Evolutionary conservation across 92 coral and sea anemone genomes (phyloP).

Genomic region (Virgularia gustaviana): DNA sequence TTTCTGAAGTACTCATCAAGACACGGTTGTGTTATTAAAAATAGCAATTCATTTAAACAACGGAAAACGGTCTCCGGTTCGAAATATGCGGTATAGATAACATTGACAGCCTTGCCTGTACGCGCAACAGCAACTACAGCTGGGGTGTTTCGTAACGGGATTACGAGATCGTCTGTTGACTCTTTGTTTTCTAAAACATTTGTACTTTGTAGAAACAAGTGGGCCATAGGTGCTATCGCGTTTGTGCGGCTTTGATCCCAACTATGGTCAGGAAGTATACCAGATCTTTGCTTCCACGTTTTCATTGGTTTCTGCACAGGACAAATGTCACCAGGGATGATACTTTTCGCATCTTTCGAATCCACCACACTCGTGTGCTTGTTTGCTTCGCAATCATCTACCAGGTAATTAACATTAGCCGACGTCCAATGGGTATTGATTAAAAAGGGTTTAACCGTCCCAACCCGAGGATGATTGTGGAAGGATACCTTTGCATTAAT

Average conservation of each 20-base stretch:
- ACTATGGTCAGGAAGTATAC: slow-evolving; percentile 53
- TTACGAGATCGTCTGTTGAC: too few species aligned
- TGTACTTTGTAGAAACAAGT: slow-evolving; percentile 37
- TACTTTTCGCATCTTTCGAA: slow-evolving; percentile 55
- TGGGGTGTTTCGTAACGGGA: neutral
- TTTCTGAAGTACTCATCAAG: slow-evolving; percentile 50
- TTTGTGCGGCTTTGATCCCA: slow-evolving; percentile 55
- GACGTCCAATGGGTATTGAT: slow-evolving; percentile 52
- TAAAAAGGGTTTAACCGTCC: slow-evolving; percentile 32
- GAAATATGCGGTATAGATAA: slow-evolving; percentile 2
- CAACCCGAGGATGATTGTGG: slow-evolving; percentile 48
- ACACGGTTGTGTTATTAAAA: slow-evolving; percentile 27
- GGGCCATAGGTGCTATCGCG: slow-evolving; percentile 56
- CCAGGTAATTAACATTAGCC: slow-evolving; percentile 45
- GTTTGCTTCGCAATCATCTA: slow-evolving; percentile 38
- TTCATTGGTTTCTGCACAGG: slow-evolving; percentile 45
- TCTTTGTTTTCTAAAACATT: too few species aligned
- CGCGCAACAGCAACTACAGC: neutral
- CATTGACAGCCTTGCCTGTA: slow-evolving; percentile 18
- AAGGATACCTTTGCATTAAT: slow-evolving; percentile 55
- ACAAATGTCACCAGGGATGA: slow-evolving; percentile 47
- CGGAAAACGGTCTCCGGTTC: slow-evolving; percentile 48
- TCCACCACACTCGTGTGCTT: slow-evolving; percentile 23
- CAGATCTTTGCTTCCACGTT: slow-evolving; percentile 46
- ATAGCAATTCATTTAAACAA: slow-evolving; percentile 24